phyloP scores from a whole-genome alignment of 2,888 invertebrate genomes.

The Bhutanitis thaidina region DNA sequence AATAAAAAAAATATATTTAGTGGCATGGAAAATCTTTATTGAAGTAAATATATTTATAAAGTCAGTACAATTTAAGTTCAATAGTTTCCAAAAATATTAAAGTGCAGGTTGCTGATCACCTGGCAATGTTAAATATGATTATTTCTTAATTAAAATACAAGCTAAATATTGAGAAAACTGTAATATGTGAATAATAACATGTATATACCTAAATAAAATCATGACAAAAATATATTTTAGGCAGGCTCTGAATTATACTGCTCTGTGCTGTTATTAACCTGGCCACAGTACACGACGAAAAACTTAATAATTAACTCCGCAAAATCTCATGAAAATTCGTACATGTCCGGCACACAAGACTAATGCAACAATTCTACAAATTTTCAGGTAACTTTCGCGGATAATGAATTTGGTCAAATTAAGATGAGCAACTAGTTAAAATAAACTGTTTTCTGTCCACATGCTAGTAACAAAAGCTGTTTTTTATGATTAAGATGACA shows the following conservation, averaged over 20 bases:
- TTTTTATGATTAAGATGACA: slow-evolving; percentile 36
- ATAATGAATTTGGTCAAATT: slow-evolving; percentile 68
- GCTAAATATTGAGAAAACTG: slow-evolving; percentile 81
- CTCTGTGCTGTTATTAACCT: slow-evolving; percentile 75
- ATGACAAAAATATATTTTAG: slow-evolving; percentile 81
- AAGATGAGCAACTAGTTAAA: slow-evolving; percentile 73
- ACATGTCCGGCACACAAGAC: slow-evolving; percentile 48
- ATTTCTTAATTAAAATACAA: slow-evolving; percentile 82
- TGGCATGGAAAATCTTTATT: slow-evolving; percentile 82
- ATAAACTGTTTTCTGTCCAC: slow-evolving; percentile 51
- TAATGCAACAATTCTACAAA: slow-evolving; percentile 47
- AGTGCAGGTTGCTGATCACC: slow-evolving; percentile 81
- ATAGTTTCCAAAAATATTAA: slow-evolving; percentile 82
- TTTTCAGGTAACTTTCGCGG: slow-evolving; percentile 66
- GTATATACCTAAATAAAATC: slow-evolving; percentile 80
- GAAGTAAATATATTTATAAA: slow-evolving; percentile 82
- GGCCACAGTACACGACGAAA: slow-evolving; percentile 75
- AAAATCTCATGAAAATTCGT: slow-evolving; percentile 64
- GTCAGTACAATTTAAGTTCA: slow-evolving; percentile 82
- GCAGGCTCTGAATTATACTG: slow-evolving; percentile 77
- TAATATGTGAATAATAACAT: slow-evolving; percentile 80
- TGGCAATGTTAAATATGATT: slow-evolving; percentile 81
- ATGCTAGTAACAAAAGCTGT: slow-evolving; percentile 36
- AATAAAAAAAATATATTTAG: slow-evolving; percentile 37
- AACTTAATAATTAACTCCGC: slow-evolving; percentile 72